Base-by-base conservation (phyloP, 2,113 vertebrate genomes). In the Archilochus colubris region DNA sequence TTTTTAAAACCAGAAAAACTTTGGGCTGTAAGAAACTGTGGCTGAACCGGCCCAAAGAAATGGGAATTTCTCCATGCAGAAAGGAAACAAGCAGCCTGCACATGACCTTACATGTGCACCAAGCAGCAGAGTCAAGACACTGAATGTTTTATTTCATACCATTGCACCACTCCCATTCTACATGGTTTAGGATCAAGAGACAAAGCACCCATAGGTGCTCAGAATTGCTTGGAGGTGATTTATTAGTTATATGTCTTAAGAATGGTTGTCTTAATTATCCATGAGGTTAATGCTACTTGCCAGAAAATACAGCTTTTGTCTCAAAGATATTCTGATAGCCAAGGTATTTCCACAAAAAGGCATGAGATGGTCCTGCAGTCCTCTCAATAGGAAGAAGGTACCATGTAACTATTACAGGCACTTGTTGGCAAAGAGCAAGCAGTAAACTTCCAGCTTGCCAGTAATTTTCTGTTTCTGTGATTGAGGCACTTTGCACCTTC, bases 331-430 rank as follows among this genome's bases (percentile, higher is more conserved):
- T 33, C 12, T 30, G n/a, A 17, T 2, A 59, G 11, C 43, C 57
- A 4, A 44, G 87, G 27, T 3, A 58, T 9, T 19, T 24, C 11
- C 43, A 21, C 36, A 14, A 14, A 36, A 28, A 0, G 0, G 21
- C 50, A 30, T 1, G 2, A 59, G 2, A 55, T 5, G 24, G 40
- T 36, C 22, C 73, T 14, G 9, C 14, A 8, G 30, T 69, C 50
- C n/a, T 28, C 36, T 5, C 46, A 14, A 2, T 0, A 5, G 20
- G 43, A 75, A 28, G 48, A 43, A 46, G 10, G 19, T 1, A 16
- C 40, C 38, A 1, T 0, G 0, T 4, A 72, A 66, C 30, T 50
- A 5, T 28, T 7, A 40, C 40, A 40, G 40, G 10, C 11, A 25
- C 8, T 38, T 21, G 23, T 0, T 12, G 38, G 17, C 21, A 10